These are phyloP conservation scores for Metacarcinus magister DNA, from an alignment of 2,888 invertebrate genomes.

Conservation along the genomic window DNA sequence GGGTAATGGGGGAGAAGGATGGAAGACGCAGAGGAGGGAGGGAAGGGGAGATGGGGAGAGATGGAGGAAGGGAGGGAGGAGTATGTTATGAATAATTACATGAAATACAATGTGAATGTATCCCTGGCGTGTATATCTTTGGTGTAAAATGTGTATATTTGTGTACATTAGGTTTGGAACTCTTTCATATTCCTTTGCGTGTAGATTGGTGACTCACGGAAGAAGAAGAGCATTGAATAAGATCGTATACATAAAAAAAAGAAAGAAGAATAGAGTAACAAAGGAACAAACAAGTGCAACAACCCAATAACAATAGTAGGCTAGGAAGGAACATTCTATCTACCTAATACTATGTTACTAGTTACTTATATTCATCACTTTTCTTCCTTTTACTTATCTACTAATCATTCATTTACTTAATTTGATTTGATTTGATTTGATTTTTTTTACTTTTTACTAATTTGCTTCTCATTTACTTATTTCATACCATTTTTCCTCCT, in stretches of 20 bases:
- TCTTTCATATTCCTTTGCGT: not conserved
- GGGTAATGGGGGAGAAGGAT: not conserved
- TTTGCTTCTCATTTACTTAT: too few species aligned
- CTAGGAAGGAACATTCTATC: too few species aligned
- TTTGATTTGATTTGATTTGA: too few species aligned
- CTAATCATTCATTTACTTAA: too few species aligned
- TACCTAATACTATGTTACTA: too few species aligned
- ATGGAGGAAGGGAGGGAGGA: not conserved
- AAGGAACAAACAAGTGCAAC: not conserved
- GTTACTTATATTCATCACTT: too few species aligned
- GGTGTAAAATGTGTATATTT: too few species aligned
- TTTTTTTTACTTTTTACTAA: too few species aligned
- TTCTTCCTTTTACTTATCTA: too few species aligned
- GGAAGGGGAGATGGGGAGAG: not conserved
- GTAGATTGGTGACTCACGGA: not conserved
- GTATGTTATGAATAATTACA: constrained; percentile 7
- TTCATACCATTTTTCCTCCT: too few species aligned
- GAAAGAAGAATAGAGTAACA: not conserved
- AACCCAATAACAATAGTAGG: not conserved
- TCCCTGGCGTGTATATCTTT: not conserved
- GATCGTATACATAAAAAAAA: not conserved
- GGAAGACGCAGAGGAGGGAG: not conserved
- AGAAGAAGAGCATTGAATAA: not conserved
- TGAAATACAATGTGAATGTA: not conserved
- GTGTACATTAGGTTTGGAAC: not conserved